Base-by-base conservation (phyloP, 2,113 vertebrate species). In the Carassius gibelio region DNA sequence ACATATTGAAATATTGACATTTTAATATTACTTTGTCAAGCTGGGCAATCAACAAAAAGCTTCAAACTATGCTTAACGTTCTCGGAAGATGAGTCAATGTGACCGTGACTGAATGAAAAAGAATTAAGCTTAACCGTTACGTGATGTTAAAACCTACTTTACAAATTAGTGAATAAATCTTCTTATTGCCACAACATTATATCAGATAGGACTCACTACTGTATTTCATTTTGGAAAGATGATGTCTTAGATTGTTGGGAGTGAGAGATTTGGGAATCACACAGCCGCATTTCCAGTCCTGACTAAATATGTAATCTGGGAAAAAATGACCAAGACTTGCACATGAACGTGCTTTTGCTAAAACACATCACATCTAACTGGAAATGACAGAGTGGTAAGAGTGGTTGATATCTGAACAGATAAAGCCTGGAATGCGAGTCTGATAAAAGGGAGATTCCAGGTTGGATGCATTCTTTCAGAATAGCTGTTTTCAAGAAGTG, bases 381-480 rank as follows among this genome's bases (percentile, higher is more conserved):
- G 84, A 80, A 83, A 87, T 91, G 87, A 89, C 86, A 78, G 79
- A 85, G 83, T 23, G 85, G 88, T 78, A 75, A 83, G 74, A 30
- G 88, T 89, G 89, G 5, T 72, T 59, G 64, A 84, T 90, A 92
- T 93, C 92, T 88, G 17, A 71, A 57, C 85, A 88, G 90, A 89
- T 92, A 93, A 94, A 90, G 89, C 90, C 82, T 93, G 92, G 91
- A 90, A 94, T 94, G 93, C 83, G 74, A 81, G 87, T n/a, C 86
- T 90, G 91, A 92, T 88, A 90, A 85, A 81, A 87, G 77, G 52
- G 82, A 89, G 88, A 91, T 90, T 93, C 86, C 90, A 91, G 86
- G 87, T 88, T 85, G 77, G 62, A 59, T 77, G 83, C 81, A 91
- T 90, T 89, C 91, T 91, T 92, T 81, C 79, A 88, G 77, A 84